Percentiles rank a stretch among this genome's conserved stretches.
Evolutionary conservation across 2,888 invertebrate species (phyloP).

Genomic region (Ceramica pisi): DNA sequence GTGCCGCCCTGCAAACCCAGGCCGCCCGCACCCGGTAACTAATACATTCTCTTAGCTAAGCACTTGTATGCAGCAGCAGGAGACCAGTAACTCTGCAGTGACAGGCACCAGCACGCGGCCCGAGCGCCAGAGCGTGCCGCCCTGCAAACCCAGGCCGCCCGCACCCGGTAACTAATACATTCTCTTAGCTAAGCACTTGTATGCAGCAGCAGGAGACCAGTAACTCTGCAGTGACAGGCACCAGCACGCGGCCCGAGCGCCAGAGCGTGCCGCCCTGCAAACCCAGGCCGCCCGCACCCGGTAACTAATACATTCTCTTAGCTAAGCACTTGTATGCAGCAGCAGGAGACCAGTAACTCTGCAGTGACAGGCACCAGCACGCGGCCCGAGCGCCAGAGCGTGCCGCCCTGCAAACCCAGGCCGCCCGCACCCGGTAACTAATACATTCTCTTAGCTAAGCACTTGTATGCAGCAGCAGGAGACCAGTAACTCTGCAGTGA

Average conservation of each 20-base stretch:
- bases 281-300: constrained; percentile 78
- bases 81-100: constrained; percentile 77
- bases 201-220: constrained; percentile 75
- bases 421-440: too few relatives aligned
- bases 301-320: too few relatives aligned
- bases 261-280: constrained; percentile 88
- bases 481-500: constrained; percentile 75
- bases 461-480: constrained; percentile 69
- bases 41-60: too few relatives aligned
- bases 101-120: constrained; percentile 78
- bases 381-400: constrained; percentile 85
- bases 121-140: constrained; percentile 87
- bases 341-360: constrained; percentile 79
- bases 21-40: too few relatives aligned
- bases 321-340: neutral
- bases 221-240: constrained; percentile 75
- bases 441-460: too few relatives aligned
- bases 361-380: constrained; percentile 74
- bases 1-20: constrained; percentile 87
- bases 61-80: constrained; percentile 65
- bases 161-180: too few relatives aligned
- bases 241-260: constrained; percentile 80
- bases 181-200: too few relatives aligned
- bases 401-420: constrained; percentile 86
- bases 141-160: constrained; percentile 82